phyloP scores from a whole-genome alignment of 1,140 invertebrate genomes.

The Ceratina australensis region DNA sequence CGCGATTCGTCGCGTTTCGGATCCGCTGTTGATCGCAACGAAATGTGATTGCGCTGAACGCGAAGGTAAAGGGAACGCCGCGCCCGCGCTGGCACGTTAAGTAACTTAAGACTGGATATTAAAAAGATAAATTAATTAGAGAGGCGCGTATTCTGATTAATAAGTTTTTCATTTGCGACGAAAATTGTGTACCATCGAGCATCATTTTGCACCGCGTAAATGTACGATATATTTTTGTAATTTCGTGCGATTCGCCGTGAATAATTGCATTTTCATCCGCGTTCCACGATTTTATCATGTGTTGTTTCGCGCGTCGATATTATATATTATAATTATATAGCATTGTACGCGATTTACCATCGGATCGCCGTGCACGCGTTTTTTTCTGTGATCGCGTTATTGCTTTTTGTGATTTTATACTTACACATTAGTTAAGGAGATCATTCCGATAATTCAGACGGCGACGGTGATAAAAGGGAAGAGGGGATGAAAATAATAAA shows the following conservation, averaged over 20 bases:
- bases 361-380: constrained; percentile 4
- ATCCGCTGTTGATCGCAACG: constrained; percentile 13
- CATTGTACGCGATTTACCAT: background rate
- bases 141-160: constrained; percentile 24
- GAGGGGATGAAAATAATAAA: too few species aligned
- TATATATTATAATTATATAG: too few species aligned
- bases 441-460: constrained; percentile 19
- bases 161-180: constrained; percentile 13
- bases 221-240: constrained; percentile 53
- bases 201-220: constrained; percentile 42
- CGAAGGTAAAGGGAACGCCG: constrained; percentile 29
- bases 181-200: constrained; percentile 37
- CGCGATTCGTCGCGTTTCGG: too few species aligned
- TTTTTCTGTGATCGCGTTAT: constrained; percentile 27
- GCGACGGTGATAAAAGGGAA: background rate
- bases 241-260: constrained; percentile 27
- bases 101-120: constrained; percentile 56
- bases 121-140: constrained; percentile 28
- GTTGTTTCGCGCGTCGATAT: background rate
- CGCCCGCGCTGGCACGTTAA: constrained; percentile 14
- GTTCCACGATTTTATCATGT: background rate
- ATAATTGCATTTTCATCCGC: constrained; percentile 35
- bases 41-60: background rate
- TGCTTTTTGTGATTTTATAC: constrained; percentile 23
- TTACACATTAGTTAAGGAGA: constrained; percentile 27